These are phyloP conservation scores for Dicyrtomina minuta DNA, from an alignment of 2,888 invertebrate genomes.

Conservation along the genomic window DNA sequence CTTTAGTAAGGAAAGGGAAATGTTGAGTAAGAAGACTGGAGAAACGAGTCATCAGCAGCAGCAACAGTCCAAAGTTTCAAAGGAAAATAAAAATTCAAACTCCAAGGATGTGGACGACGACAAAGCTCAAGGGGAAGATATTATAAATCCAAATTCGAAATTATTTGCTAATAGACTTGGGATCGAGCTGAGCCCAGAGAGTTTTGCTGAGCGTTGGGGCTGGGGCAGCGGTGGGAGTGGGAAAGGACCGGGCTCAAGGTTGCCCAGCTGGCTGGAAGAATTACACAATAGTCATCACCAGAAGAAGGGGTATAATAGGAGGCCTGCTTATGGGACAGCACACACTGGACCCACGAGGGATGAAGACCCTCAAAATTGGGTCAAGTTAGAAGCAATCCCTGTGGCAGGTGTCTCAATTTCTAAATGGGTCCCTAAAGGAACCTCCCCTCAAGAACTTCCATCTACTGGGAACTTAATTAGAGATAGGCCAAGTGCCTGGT, in stretches of 20 bases:
- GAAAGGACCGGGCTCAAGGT: constrained; percentile 40
- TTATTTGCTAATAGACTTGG: constrained; percentile 45
- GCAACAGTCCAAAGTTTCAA: neutral
- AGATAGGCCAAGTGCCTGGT: constrained; percentile 37
- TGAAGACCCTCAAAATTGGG: constrained; percentile 48
- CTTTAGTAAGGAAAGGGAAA: constrained; percentile 13
- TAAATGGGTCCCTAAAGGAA: constrained; percentile 53
- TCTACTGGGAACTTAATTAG: constrained; percentile 47
- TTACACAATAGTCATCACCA: constrained; percentile 10
- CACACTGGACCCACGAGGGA: constrained; percentile 25
- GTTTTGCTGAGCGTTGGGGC: constrained; percentile 51
- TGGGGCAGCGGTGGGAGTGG: constrained; percentile 16
- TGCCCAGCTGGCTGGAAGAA: constrained; percentile 50
- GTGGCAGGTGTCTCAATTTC: constrained; percentile 50
- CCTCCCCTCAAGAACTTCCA: constrained; percentile 45
- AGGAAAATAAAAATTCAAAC: neutral
- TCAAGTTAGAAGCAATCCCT: constrained; percentile 51
- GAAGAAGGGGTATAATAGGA: constrained; percentile 5
- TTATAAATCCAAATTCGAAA: constrained; percentile 24
- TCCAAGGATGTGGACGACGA: neutral
- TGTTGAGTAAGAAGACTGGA: no score
- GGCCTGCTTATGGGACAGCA: constrained; percentile 5
- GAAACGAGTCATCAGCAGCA: neutral
- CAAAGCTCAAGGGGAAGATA: constrained; percentile 25
- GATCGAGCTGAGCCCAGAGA: constrained; percentile 49